These are phyloP conservation scores for Apogon hyalosoma DNA, from an alignment of 2,797 vertebrate genomes.

Conservation along the genomic window DNA sequence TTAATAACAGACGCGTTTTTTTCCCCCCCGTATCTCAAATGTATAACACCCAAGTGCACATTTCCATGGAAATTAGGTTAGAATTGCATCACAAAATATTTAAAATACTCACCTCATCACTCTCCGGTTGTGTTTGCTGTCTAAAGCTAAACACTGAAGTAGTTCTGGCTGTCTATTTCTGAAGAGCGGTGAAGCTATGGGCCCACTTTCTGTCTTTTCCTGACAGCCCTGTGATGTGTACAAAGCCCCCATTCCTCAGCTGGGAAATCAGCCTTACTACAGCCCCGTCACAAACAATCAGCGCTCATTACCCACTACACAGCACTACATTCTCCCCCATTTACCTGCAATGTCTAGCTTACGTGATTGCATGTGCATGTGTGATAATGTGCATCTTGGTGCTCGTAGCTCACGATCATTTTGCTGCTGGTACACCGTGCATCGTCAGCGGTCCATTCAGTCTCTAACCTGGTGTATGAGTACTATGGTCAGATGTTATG, in stretches of 20 bases:
- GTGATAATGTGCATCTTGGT: not conserved
- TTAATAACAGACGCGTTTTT: conserved; percentile 42
- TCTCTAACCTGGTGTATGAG: conserved; percentile 44
- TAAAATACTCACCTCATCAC: conserved; percentile 61
- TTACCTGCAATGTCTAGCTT: conserved; percentile 64
- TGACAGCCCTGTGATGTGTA: conserved; percentile 79
- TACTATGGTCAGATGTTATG: conserved; percentile 34
- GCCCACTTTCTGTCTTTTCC: conserved; percentile 76
- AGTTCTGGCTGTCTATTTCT: conserved; percentile 72
- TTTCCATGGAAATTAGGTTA: conserved; percentile 64
- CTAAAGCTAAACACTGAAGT: conserved; percentile 69
- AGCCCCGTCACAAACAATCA: conserved; percentile 81
- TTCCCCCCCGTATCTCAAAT: conserved; percentile 20
- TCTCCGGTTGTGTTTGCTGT: conserved; percentile 49
- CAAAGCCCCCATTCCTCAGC: conserved; percentile 75
- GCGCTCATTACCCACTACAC: conserved; percentile 76
- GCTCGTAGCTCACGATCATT: conserved; percentile 35
- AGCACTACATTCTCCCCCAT: conserved; percentile 68
- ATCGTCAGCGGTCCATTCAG: conserved; percentile 45
- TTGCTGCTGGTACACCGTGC: conserved; percentile 53
- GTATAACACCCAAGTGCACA: conserved; percentile 53
- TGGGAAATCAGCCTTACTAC: conserved; percentile 83
- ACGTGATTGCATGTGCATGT: conserved; percentile 8
- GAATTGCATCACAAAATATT: conserved; percentile 65
- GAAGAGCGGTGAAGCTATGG: conserved; percentile 70